phyloP scores from a whole-genome alignment of 92 coral and sea anemone species.

The Epizoanthus fatuus region DNA sequence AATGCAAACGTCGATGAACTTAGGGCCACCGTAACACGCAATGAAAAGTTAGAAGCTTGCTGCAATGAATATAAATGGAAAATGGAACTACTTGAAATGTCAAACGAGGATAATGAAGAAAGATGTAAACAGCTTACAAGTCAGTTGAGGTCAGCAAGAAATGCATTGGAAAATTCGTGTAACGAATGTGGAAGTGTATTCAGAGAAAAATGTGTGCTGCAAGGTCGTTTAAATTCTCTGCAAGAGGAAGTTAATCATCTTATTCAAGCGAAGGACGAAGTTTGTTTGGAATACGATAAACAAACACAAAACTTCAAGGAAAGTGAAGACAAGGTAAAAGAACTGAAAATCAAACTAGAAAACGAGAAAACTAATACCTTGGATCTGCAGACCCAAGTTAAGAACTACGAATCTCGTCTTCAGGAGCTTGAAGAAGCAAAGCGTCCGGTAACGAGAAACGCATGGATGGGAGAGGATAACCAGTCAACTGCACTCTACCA shows the following conservation, averaged over 20 bases:
- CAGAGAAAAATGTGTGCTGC: background rate
- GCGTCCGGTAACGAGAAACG: background rate
- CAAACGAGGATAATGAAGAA: background rate
- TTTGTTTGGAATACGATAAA: background rate
- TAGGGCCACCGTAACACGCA: background rate
- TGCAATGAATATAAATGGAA: background rate
- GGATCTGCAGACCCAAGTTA: background rate
- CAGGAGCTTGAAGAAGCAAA: background rate
- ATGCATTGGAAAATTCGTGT: background rate
- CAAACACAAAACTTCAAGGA: background rate
- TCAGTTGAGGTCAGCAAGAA: background rate
- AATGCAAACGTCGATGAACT: background rate
- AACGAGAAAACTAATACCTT: background rate
- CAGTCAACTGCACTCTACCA: background rate
- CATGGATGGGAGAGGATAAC: background rate
- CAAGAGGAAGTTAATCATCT: background rate
- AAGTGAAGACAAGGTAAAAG: background rate
- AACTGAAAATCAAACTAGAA: background rate
- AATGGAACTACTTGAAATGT: background rate
- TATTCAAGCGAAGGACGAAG: background rate
- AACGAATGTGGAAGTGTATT: background rate
- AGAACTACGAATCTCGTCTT: background rate
- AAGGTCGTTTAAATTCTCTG: background rate
- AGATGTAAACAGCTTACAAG: background rate
- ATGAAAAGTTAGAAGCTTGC: background rate